These are phyloP conservation scores for Lepidocyrtoides sp. DNA, from an alignment of 2,888 invertebrate genomes.

Conservation along the genomic window DNA sequence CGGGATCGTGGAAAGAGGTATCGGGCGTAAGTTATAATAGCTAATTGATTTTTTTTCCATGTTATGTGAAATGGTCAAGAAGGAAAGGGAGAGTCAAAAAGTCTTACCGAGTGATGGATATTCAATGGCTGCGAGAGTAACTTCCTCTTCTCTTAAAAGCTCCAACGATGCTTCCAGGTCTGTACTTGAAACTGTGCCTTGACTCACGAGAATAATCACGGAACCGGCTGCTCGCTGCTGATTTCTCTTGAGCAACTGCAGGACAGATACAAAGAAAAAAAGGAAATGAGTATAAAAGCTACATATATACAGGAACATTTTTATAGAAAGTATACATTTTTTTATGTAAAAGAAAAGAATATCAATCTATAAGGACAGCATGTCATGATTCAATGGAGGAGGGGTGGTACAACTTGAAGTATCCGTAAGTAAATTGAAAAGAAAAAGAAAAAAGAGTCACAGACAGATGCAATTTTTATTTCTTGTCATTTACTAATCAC, in stretches of 20 bases:
- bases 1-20: neutral
- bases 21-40: constrained; percentile 6
- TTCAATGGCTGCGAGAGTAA: constrained; percentile 85
- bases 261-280: constrained; percentile 47
- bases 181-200: constrained; percentile 85
- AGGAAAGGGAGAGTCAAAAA: constrained; percentile 21
- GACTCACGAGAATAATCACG: constrained; percentile 85
- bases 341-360: neutral
- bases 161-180: constrained; percentile 85
- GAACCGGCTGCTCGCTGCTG: constrained; percentile 85
- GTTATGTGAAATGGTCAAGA: neutral
- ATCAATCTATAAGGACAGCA: neutral
- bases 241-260: constrained; percentile 85
- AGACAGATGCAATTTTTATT: constrained; percentile 83
- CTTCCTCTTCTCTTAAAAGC: constrained; percentile 84
- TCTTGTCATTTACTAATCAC: constrained; percentile 84
- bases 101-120: constrained; percentile 85
- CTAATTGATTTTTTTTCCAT: constrained; percentile 11
- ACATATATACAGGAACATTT: neutral
- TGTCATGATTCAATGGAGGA: constrained; percentile 20
- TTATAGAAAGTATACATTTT: neutral
- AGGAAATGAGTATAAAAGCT: constrained; percentile 35
- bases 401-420: constrained; percentile 45
- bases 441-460: constrained; percentile 62
- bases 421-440: constrained; percentile 71